Evolutionary conservation across 2,797 vertebrate species (phyloP).

Genomic region (Lagorchestes hirsutus): DNA sequence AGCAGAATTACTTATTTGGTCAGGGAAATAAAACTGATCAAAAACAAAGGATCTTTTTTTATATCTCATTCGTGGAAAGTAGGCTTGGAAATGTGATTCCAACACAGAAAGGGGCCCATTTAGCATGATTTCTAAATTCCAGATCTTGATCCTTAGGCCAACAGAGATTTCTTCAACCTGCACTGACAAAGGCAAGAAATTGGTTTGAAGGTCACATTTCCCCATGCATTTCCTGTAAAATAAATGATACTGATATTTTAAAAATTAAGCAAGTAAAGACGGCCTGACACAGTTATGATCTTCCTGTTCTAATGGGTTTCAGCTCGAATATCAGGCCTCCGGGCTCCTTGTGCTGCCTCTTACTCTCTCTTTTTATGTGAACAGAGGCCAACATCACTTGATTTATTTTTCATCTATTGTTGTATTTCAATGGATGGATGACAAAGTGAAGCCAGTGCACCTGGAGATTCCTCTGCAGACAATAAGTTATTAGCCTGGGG

Average conservation of each 20-base stretch:
- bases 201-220: conserved; percentile 56
- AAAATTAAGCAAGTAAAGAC: conserved; percentile 43
- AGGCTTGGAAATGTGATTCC: not conserved
- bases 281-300: conserved; percentile 26
- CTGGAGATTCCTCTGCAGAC: conserved; percentile 19
- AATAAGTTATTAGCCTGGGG: conserved; percentile 31
- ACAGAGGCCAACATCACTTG: not conserved
- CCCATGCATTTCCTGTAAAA: conserved; percentile 52
- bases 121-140: not conserved
- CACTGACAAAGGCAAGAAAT: conserved; percentile 31
- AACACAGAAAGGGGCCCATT: conserved; percentile 14
- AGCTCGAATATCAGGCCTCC: not conserved
- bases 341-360: not conserved
- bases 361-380: not conserved
- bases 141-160: not conserved
- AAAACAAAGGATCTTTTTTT: conserved; percentile 31
- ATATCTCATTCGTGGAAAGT: not conserved
- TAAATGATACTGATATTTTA: conserved; percentile 26
- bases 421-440: conserved; percentile 32
- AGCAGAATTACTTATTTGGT: conserved; percentile 32
- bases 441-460: not conserved
- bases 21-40: conserved; percentile 29
- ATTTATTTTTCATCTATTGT: not conserved
- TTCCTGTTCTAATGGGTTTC: conserved; percentile 17
- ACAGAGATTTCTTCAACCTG: conserved; percentile 33